Evolutionary conservation across 1,140 invertebrate species (phyloP).

Genomic region (Laupala kohalensis): DNA sequence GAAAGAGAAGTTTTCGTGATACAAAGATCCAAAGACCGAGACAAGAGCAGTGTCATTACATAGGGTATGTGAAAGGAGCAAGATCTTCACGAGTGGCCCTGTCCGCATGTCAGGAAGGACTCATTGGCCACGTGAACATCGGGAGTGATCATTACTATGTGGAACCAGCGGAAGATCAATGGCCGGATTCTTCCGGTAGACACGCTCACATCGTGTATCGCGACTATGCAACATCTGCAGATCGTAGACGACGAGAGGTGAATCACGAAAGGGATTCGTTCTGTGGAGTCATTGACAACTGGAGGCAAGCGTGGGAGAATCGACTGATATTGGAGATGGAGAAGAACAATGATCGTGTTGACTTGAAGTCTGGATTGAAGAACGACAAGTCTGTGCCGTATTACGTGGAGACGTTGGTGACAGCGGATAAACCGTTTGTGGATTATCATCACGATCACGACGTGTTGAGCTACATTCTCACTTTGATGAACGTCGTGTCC

Average conservation of each 20-base stretch:
- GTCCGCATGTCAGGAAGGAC: slow-evolving; percentile 39
- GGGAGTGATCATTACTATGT: slow-evolving; percentile 32
- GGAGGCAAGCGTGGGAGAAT: not conserved
- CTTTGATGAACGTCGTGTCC: slow-evolving; percentile 54
- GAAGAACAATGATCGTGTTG: not conserved
- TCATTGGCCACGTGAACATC: slow-evolving; percentile 35
- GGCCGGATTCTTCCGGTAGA: slow-evolving; percentile 29
- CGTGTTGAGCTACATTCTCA: slow-evolving; percentile 50
- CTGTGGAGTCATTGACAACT: not conserved
- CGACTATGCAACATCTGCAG: not conserved
- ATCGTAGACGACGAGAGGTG: not conserved
- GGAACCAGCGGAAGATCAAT: slow-evolving; percentile 31
- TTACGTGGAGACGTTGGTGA: slow-evolving; percentile 40
- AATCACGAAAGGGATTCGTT: not conserved
- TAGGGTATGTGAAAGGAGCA: slow-evolving; percentile 34
- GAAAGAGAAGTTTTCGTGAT: not conserved
- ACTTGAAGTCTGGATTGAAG: not conserved
- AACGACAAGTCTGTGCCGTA: slow-evolving; percentile 21
- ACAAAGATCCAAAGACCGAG: slow-evolving; percentile 17
- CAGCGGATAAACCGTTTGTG: slow-evolving; percentile 52
- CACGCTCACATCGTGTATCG: slow-evolving; percentile 31
- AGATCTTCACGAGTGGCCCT: slow-evolving; percentile 36
- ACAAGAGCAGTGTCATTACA: slow-evolving; percentile 38
- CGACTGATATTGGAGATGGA: not conserved
- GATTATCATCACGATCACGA: slow-evolving; percentile 44